Percentiles rank a stretch among this genome's conserved stretches.
Conservation (phyloP, 2,113 vertebrate species). For the Felis catus region DNA sequence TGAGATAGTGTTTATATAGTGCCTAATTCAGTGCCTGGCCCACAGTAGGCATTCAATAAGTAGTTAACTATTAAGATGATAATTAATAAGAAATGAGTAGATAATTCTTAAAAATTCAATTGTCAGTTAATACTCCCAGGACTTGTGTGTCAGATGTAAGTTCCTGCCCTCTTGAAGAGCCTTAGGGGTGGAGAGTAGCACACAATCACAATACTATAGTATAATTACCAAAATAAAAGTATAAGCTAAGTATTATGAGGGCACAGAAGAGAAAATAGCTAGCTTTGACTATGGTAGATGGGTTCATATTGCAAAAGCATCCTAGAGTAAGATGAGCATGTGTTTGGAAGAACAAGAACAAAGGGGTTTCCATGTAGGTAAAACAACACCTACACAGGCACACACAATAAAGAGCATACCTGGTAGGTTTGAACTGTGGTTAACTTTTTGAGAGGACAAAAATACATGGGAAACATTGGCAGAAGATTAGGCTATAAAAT, state of each 20-base stretch:
- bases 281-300: not conserved
- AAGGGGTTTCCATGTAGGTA: not conserved
- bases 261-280: not conserved
- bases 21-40: slow-evolving; percentile 15
- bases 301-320: not conserved
- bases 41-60: not conserved
- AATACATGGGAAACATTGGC: not conserved
- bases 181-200: not conserved
- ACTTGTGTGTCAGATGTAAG: not conserved
- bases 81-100: slow-evolving; percentile 7
- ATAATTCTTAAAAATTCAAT: slow-evolving; percentile 9
- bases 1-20: not conserved
- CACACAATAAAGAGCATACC: not conserved
- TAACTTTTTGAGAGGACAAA: not conserved
- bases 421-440: not conserved
- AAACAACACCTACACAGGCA: not conserved
- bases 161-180: slow-evolving; percentile 45
- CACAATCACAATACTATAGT: not conserved
- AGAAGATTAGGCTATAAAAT: slow-evolving; percentile 29
- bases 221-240: slow-evolving; percentile 28
- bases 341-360: not conserved
- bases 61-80: slow-evolving; percentile 25
- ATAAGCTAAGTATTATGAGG: not conserved
- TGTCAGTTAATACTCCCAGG: not conserved
- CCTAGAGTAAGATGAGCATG: not conserved